Conservation (phyloP, 1,140 invertebrate species). For the Ooceraea biroi region DNA sequence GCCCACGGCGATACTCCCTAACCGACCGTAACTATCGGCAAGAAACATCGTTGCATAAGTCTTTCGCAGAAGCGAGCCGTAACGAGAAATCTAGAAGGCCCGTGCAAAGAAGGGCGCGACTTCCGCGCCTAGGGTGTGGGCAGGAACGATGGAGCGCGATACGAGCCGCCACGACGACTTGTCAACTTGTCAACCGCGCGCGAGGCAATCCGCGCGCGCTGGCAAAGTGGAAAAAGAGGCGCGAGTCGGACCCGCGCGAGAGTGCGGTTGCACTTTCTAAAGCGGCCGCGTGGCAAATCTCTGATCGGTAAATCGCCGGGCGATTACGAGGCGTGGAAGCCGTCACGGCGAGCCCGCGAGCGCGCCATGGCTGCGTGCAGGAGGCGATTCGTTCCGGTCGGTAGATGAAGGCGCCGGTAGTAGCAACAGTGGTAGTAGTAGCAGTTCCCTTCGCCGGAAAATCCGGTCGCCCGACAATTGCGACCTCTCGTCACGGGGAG, state of each 20-base stretch:
- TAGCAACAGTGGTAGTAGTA: slow-evolving; percentile 27
- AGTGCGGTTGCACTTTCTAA: slow-evolving; percentile 69
- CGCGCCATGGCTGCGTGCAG: slow-evolving; percentile 59
- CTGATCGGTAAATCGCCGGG: slow-evolving; percentile 65
- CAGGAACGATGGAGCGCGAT: slow-evolving; percentile 48
- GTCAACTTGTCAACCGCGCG: slow-evolving; percentile 47
- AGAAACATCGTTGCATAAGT: slow-evolving; percentile 54
- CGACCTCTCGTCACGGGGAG: slow-evolving; percentile 60
- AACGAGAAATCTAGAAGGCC: slow-evolving; percentile 51
- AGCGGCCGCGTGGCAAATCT: slow-evolving; percentile 59
- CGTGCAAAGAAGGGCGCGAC: slow-evolving; percentile 51
- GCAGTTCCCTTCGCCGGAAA: slow-evolving; percentile 71
- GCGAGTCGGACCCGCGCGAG: slow-evolving; percentile 22
- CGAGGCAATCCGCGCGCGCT: not conserved
- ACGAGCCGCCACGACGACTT: slow-evolving; percentile 22
- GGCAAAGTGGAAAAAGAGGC: slow-evolving; percentile 8
- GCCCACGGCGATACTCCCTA: slow-evolving; percentile 27
- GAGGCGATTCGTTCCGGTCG: slow-evolving; percentile 73
- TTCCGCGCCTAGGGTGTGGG: slow-evolving; percentile 41
- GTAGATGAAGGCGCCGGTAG: slow-evolving; percentile 56
- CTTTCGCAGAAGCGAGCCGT: slow-evolving; percentile 39
- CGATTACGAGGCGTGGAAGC: slow-evolving; percentile 64
- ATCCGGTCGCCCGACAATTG: slow-evolving; percentile 70
- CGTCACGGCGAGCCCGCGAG: slow-evolving; percentile 19
- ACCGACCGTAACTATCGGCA: slow-evolving; percentile 51